Base-by-base conservation (phyloP, 2,888 invertebrate genomes). In the Chironomus tentans region DNA sequence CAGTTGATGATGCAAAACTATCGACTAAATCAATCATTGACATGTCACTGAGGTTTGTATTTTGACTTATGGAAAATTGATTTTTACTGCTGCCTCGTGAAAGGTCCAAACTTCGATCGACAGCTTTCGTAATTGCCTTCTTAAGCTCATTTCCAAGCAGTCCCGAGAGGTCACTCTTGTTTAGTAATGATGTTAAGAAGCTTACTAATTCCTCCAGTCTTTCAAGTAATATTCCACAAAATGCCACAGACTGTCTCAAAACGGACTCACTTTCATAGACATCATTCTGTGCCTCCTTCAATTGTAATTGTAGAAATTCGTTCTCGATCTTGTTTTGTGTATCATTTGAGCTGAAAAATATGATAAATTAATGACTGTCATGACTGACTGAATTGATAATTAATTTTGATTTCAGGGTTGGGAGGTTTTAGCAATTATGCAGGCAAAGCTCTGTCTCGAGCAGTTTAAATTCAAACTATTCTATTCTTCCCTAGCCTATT, bases 121-220 rank as follows among this genome's bases (percentile, higher is more conserved):
- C 84, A 2, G 87, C 86, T 76, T 86, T 84, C n/a, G 86, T 84
- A 78, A 88, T 82, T 13, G 85, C 84, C 71, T 82, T 82, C n/a
- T 86, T 85, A 77, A 86, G 84, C 77, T 86, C 86, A 2, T 83
- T 82, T 0, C 87, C 87, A 70, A 88, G 79, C 62, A 86, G 84
- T 18, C 86, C 86, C 7, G 87, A 78, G n/a, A 87, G 84, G 69
- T 85, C 84, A 79, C 87, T 87, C 77, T 88, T 85, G 78, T 85
- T 85, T 0, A 89, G 82, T 70, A 89, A 81, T 0, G 87, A 87
- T 78, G 88, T 87, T 10, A 90, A 82, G 80, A 89, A 89, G 13
- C 86, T 83, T 0, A 88, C 88, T 65, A 89, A 80, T 79, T 89
- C 89, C 78, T 88, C 87, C 4, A 89, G 80, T 0, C 88, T 85